Conservation (phyloP, 2,797 vertebrate species). For the Lates japonicus region DNA sequence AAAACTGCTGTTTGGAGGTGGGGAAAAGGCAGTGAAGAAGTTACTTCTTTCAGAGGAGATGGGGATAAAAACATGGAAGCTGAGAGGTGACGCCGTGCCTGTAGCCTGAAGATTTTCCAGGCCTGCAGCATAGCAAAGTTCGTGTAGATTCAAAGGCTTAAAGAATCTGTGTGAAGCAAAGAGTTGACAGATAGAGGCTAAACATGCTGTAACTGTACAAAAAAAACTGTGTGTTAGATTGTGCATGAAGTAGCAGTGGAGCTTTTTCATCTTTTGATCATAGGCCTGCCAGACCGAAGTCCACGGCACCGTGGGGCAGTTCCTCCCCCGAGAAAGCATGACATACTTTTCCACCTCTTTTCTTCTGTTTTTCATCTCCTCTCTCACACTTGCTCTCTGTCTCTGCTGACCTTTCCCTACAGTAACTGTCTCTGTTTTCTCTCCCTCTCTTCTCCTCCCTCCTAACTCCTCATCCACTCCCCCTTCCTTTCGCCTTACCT, state of each 20-base stretch:
- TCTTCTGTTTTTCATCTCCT: slow-evolving; percentile 65
- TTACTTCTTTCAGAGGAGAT: slow-evolving; percentile 46
- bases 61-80: slow-evolving; percentile 46
- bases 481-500: slow-evolving; percentile 35
- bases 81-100: slow-evolving; percentile 12
- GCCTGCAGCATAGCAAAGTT: slow-evolving; percentile 19
- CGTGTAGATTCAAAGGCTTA: slow-evolving; percentile 29
- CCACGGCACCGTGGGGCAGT: slow-evolving; percentile 31
- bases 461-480: slow-evolving; percentile 32
- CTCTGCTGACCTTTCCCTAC: slow-evolving; percentile 74
- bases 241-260: slow-evolving; percentile 29
- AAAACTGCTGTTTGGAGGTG: slow-evolving; percentile 51
- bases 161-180: slow-evolving; percentile 24
- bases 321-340: slow-evolving; percentile 57
- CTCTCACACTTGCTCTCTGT: slow-evolving; percentile 61
- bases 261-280: slow-evolving; percentile 61
- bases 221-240: slow-evolving; percentile 14
- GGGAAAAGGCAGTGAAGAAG: slow-evolving; percentile 45
- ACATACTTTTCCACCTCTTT: slow-evolving; percentile 67
- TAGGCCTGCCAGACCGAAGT: slow-evolving; percentile 53
- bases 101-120: slow-evolving; percentile 36
- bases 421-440: slow-evolving; percentile 64
- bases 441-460: slow-evolving; percentile 20
- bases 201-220: slow-evolving; percentile 31
- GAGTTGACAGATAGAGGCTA: slow-evolving; percentile 31